Conservation (phyloP, 2,113 vertebrate species). For the Spea multiplicata region DNA sequence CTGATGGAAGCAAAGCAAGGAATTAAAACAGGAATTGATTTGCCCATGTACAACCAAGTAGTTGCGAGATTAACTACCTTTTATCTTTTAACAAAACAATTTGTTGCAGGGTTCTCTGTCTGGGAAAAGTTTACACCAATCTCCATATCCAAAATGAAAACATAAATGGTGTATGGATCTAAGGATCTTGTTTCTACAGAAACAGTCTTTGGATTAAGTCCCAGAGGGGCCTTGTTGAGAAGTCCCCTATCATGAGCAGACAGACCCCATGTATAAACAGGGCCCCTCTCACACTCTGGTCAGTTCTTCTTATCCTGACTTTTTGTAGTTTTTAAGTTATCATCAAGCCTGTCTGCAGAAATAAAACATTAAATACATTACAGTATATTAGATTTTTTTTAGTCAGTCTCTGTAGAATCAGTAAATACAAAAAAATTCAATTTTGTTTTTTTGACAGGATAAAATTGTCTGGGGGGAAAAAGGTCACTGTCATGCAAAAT, state of each 20-base stretch:
- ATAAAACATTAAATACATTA: neutral
- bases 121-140: slow-evolving; percentile 3
- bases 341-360: slow-evolving; percentile 10
- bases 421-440: no score
- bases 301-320: slow-evolving; percentile 18
- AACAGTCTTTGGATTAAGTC: slow-evolving; percentile 36
- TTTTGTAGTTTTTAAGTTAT: neutral
- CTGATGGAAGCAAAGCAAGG: no score
- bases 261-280: slow-evolving; percentile 36
- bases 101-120: neutral
- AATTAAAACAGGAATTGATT: no score
- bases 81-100: neutral
- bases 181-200: slow-evolving; percentile 33
- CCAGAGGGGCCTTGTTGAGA: slow-evolving; percentile 29
- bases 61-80: no score
- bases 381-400: no score
- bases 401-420: no score
- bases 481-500: no score
- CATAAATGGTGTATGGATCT: slow-evolving; percentile 17
- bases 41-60: no score
- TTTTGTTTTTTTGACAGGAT: no score
- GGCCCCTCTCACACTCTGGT: slow-evolving; percentile 9
- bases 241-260: slow-evolving; percentile 36
- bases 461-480: no score
- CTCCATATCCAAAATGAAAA: slow-evolving; percentile 33